Evolutionary conservation across 2,797 vertebrate species (phyloP).

Genomic region (Parauchenoglanis punctatus): DNA sequence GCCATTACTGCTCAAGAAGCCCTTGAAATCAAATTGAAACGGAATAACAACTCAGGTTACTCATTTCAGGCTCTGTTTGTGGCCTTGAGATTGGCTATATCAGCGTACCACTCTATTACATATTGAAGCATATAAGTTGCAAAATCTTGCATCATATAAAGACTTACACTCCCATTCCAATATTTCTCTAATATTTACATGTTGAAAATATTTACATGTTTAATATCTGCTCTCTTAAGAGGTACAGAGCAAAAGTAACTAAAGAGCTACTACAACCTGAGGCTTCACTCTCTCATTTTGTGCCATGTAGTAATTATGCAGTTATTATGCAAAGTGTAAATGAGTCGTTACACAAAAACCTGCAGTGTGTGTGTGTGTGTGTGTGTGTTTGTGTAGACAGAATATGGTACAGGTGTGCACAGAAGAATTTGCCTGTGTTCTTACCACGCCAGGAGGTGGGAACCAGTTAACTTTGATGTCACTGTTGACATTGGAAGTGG

Average conservation of each 20-base stretch:
- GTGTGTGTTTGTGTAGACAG: neutral
- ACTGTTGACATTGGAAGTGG: conserved; percentile 87
- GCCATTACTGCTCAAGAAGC: neutral
- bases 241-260: neutral
- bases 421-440: conserved; percentile 52
- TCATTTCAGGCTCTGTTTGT: neutral
- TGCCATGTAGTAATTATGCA: neutral
- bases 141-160: neutral
- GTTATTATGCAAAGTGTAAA: conserved; percentile 18
- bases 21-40: neutral
- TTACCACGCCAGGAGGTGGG: conserved; percentile 79
- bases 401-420: neutral
- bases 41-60: neutral
- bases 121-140: neutral
- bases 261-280: neutral
- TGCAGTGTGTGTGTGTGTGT: neutral
- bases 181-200: neutral
- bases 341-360: neutral
- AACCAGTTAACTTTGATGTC: conserved; percentile 82
- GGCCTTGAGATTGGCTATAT: neutral
- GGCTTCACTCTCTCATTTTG: neutral
- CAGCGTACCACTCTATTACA: neutral
- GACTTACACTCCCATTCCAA: neutral
- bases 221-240: neutral
- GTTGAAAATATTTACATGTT: neutral